Conservation (phyloP, 2,113 vertebrate genomes). For the Pao palembangensis region DNA sequence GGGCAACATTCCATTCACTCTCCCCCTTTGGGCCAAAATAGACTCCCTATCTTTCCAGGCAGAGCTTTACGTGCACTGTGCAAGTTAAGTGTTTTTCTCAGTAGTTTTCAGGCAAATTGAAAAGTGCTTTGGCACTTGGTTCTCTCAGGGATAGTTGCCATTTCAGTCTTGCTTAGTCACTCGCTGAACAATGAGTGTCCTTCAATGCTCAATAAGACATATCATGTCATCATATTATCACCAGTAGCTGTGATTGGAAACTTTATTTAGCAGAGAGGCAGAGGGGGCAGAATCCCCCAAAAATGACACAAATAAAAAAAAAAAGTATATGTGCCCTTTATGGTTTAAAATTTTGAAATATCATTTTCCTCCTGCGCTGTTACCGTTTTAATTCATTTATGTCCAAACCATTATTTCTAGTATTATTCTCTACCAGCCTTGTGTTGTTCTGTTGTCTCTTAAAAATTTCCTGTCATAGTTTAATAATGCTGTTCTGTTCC, state of each 20-base stretch:
- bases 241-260: conserved; percentile 37
- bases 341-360: too few relatives aligned
- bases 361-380: too few relatives aligned
- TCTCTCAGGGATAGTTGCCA: conserved; percentile 57
- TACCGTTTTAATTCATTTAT: too few relatives aligned
- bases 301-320: too few relatives aligned
- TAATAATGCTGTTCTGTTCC: conserved; percentile 34
- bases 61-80: conserved; percentile 33
- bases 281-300: too few relatives aligned
- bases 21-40: conserved; percentile 39
- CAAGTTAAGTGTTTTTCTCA: conserved; percentile 68
- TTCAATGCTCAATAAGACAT: conserved; percentile 20
- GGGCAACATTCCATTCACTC: conserved; percentile 38
- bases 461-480: conserved; percentile 20
- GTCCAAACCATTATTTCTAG: conserved; percentile 1
- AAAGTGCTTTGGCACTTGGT: conserved; percentile 55
- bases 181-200: conserved; percentile 46
- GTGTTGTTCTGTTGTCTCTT: neutral
- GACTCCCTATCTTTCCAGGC: conserved; percentile 34
- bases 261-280: too few relatives aligned
- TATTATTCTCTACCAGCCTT: conserved; percentile 21
- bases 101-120: conserved; percentile 55
- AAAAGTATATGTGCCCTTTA: too few relatives aligned
- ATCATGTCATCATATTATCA: conserved; percentile 9
- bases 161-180: conserved; percentile 56